These are phyloP conservation scores for Diaprepes abbreviatus DNA, from an alignment of 2,888 invertebrate genomes.

Conservation along the genomic window DNA sequence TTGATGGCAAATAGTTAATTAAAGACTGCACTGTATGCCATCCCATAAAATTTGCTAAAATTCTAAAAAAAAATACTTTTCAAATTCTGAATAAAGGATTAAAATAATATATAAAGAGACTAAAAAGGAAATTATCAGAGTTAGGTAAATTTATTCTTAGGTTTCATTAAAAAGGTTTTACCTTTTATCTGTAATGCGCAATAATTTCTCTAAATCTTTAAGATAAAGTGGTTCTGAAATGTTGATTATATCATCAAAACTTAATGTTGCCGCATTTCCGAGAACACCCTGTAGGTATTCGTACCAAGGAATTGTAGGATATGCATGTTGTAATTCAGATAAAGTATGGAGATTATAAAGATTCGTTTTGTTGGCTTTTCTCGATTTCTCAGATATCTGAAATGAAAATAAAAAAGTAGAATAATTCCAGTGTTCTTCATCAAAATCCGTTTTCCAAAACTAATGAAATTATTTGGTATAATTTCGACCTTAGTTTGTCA, in stretches of 20 bases:
- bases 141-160: neutral
- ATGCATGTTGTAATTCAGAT: conserved; percentile 68
- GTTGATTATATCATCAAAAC: conserved; percentile 60
- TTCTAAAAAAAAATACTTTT: too few relatives aligned
- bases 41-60: conserved; percentile 63
- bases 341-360: conserved; percentile 58
- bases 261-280: conserved; percentile 56
- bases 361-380: conserved; percentile 51
- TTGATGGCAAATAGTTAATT: conserved; percentile 59
- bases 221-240: conserved; percentile 60
- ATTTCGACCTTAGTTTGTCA: too few relatives aligned
- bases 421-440: too few relatives aligned
- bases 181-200: conserved; percentile 61
- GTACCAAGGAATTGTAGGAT: conserved; percentile 64
- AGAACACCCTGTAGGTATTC: conserved; percentile 61
- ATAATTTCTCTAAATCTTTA: conserved; percentile 56
- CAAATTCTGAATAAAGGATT: too few relatives aligned
- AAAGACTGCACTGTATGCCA: conserved; percentile 62
- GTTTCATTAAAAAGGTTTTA: too few relatives aligned
- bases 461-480: too few relatives aligned
- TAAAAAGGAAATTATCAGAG: too few relatives aligned
- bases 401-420: too few relatives aligned
- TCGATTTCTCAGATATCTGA: conserved; percentile 58
- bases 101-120: neutral
- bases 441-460: too few relatives aligned